Percentiles rank a stretch among this genome's conserved stretches.
These are phyloP conservation scores for Theretra japonica DNA, from an alignment of 2,888 invertebrate species.

Conservation along the genomic window DNA sequence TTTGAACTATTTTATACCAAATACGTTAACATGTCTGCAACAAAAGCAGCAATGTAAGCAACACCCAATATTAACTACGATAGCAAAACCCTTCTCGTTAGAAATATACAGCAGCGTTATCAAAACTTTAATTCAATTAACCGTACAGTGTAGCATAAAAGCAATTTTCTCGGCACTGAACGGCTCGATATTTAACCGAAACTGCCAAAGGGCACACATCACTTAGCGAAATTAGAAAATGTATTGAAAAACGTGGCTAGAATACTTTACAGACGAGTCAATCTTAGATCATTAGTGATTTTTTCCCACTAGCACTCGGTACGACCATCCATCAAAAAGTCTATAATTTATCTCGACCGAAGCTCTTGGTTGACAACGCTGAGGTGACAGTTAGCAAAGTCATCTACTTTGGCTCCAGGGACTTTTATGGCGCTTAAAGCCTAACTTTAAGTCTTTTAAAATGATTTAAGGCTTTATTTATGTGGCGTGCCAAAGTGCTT, in stretches of 20 bases:
- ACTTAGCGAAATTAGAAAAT: background rate
- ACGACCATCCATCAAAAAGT: slow-evolving; percentile 42
- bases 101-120: background rate
- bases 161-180: background rate
- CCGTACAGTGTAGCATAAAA: background rate
- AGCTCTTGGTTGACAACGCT: slow-evolving; percentile 44
- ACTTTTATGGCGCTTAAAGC: slow-evolving; percentile 40
- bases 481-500: background rate
- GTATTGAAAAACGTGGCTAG: background rate
- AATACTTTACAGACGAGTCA: slow-evolving; percentile 12
- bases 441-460: slow-evolving; percentile 22
- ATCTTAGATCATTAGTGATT: slow-evolving; percentile 28
- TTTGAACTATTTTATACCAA: too few relatives aligned
- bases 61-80: background rate
- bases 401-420: slow-evolving; percentile 50
- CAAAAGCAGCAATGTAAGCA: background rate
- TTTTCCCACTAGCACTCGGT: slow-evolving; percentile 23
- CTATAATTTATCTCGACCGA: slow-evolving; percentile 60
- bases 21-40: too few relatives aligned
- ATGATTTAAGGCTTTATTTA: slow-evolving; percentile 11
- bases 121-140: slow-evolving; percentile 5
- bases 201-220: background rate
- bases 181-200: background rate
- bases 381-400: slow-evolving; percentile 57
- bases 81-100: background rate